Base-by-base conservation (phyloP, 2,797 vertebrate species). In the Psittacula echo region DNA sequence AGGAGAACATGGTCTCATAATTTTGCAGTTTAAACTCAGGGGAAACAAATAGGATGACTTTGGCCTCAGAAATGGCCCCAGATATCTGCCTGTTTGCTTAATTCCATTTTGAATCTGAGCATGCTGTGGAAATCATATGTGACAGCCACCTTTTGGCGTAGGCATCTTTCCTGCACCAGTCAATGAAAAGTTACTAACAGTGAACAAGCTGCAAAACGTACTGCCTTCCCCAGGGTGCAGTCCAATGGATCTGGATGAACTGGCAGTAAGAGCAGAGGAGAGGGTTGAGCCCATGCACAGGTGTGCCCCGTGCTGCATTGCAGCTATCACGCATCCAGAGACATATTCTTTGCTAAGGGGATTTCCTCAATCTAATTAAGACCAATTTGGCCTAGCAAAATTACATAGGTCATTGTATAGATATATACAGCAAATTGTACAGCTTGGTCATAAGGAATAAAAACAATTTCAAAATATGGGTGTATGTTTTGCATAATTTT, bases 271-370 rank as follows among this genome's bases (percentile, higher is more conserved):
- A 81, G 84, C 61, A 81, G 47, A 78, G 50, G 32, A 21, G 48
- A 48, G 22, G 50, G 70, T 48, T 17, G 15, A 68, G 42, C 32
- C 61, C 29, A n/a, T 20, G n/a, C 4, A 41, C n/a, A 29, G 67
- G 37, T 29, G 1, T 10, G 5, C 9, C 24, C 41, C 0, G 0
- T 16, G 34, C 42, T 48, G 24, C 26, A 73, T 54, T 47, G 19
- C 42, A 61, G 58, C 37, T 39, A 6, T 12, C 27, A 4, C 42
- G 32, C 4, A n/a, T 71, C 1, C 0, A 66, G 67, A n/a, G 60
- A n/a, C 22, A 34, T 8, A 19, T 30, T 27, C 34, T 78, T 41
- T 44, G 39, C 61, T 39, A 15, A 39, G 26, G 44, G 26, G 7
- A 10, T 22, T 37, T 64, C 32, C 14, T 75, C 32, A 7, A 18